A percentile compares a stretch with the other conserved stretches of the same genome.
These are phyloP conservation scores for Agelas oroides DNA, from an alignment of 37 sponge, comb jelly and placozoan species.

Conservation along the genomic window DNA sequence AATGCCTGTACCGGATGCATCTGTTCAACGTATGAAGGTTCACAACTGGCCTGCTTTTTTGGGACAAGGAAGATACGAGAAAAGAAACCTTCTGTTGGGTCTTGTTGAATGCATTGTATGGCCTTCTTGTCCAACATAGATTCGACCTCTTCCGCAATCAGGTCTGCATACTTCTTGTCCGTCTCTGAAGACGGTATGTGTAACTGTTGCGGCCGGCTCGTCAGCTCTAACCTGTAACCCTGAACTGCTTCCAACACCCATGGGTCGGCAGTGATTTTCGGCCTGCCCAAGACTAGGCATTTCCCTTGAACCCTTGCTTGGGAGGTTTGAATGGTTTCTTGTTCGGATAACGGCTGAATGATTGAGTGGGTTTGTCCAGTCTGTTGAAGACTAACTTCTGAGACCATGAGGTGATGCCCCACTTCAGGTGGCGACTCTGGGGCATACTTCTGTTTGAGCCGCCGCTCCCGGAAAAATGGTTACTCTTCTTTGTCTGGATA, in stretches of 20 bases:
- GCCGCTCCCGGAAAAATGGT: constrained; percentile 33
- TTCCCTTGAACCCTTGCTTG: no score
- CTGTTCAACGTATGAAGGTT: background rate
- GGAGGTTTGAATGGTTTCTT: background rate
- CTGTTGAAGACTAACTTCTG: constrained; percentile 23
- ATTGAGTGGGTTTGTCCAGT: background rate
- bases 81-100: background rate
- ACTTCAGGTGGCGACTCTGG: constrained; percentile 37
- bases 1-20: background rate
- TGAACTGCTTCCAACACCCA: constrained; percentile 29
- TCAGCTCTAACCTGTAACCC: background rate
- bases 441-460: constrained; percentile 25
- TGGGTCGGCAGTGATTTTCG: constrained; percentile 24
- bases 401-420: constrained; percentile 8
- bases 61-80: constrained; percentile 13
- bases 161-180: background rate
- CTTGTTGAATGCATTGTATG: background rate
- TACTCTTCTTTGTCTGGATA: background rate
- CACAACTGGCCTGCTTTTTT: background rate
- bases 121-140: background rate
- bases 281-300: no score
- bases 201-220: background rate
- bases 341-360: background rate
- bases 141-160: background rate
- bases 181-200: background rate